These are phyloP conservation scores for Pterois miles DNA, from an alignment of 2,797 vertebrate species.

Conservation along the genomic window DNA sequence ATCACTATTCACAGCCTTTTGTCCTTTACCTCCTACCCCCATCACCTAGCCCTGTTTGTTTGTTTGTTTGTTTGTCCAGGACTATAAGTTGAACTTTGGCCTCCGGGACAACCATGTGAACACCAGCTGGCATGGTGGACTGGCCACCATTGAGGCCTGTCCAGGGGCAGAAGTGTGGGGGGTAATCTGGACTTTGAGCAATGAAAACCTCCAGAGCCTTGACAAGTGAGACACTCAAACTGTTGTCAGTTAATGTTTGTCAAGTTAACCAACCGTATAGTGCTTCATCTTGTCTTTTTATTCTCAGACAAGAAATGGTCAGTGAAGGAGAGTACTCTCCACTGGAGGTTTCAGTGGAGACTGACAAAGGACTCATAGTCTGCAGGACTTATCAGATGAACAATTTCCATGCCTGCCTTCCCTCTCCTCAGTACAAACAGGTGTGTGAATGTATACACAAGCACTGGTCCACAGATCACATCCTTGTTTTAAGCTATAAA, in stretches of 20 bases:
- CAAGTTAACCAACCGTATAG: background rate
- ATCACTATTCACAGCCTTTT: slow-evolving; percentile 12
- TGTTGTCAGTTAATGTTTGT: background rate
- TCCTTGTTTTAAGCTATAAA: too few relatives aligned
- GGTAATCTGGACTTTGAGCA: slow-evolving; percentile 90
- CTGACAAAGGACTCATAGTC: slow-evolving; percentile 55
- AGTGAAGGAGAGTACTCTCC: slow-evolving; percentile 71
- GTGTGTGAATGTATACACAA: slow-evolving; percentile 42
- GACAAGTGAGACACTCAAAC: slow-evolving; percentile 86
- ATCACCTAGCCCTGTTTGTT: too few relatives aligned
- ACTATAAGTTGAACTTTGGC: slow-evolving; percentile 90
- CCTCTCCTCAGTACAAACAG: slow-evolving; percentile 86
- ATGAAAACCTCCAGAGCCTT: slow-evolving; percentile 84
- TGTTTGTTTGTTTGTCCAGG: slow-evolving; percentile 75
- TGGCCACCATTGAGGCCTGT: slow-evolving; percentile 88
- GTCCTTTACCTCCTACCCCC: background rate
- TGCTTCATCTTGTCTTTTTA: background rate
- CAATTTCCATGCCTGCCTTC: slow-evolving; percentile 68
- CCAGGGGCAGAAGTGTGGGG: slow-evolving; percentile 93
- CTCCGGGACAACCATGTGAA: slow-evolving; percentile 75
- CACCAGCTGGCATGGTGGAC: slow-evolving; percentile 89
- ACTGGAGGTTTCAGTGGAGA: slow-evolving; percentile 78
- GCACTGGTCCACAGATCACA: background rate
- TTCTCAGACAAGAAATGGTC: slow-evolving; percentile 81
- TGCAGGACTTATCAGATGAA: slow-evolving; percentile 86